Percentiles rank a stretch among this genome's conserved stretches.
phyloP scores from a whole-genome alignment of 2,888 invertebrate species.

The Dorcus hopei region DNA sequence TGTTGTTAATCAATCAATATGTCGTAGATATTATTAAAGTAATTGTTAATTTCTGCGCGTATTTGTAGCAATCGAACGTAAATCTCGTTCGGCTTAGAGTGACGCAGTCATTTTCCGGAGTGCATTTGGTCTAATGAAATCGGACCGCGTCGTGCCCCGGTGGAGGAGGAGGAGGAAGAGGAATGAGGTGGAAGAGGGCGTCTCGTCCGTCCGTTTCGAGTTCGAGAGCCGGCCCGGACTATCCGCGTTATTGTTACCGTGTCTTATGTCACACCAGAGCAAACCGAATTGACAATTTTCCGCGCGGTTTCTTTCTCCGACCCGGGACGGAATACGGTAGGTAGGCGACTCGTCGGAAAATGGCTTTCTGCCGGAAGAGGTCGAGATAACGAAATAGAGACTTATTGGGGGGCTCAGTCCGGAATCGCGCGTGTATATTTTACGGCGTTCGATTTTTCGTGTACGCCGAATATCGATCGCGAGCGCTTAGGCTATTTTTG shows the following conservation, averaged over 20 bases:
- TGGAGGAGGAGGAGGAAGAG: too few relatives aligned
- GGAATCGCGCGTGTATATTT: constrained; percentile 17
- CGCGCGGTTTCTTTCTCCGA: constrained; percentile 63
- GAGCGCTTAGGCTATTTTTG: too few relatives aligned
- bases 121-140: constrained; percentile 28
- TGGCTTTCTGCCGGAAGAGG: constrained; percentile 35
- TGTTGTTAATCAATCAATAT: too few relatives aligned
- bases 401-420: constrained; percentile 43
- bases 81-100: constrained; percentile 6
- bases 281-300: constrained; percentile 64
- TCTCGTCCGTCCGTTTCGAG: constrained; percentile 29
- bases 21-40: too few relatives aligned
- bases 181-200: constrained; percentile 1
- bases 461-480: too few relatives aligned
- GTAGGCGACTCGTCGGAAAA: constrained; percentile 40
- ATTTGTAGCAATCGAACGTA: too few relatives aligned
- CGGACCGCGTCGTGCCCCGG: constrained; percentile 25
- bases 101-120: constrained; percentile 16
- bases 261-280: constrained; percentile 35
- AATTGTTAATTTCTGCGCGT: too few relatives aligned
- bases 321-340: constrained; percentile 39
- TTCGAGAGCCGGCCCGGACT: constrained; percentile 28
- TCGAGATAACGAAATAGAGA: constrained; percentile 43
- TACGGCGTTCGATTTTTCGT: too few relatives aligned
- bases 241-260: constrained; percentile 45